Evolutionary conservation across 2,113 vertebrate genomes (phyloP), one percentile per base, ranked within the genome.

Genomic region (Dolichotis patagonum): DNA sequence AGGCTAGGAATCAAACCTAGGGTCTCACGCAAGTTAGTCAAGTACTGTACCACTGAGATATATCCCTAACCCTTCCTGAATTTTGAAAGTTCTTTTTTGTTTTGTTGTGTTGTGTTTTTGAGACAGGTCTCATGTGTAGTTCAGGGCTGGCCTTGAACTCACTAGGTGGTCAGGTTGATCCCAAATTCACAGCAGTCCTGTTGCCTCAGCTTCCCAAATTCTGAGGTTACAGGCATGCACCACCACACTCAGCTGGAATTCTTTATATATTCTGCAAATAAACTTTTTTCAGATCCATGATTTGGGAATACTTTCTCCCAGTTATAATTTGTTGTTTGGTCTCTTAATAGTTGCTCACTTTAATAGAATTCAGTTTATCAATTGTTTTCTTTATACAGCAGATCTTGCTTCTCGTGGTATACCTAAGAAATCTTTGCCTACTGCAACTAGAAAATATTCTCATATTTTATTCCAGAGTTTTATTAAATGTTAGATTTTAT

Each of bases 261-360:
- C 9, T 92, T 67, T 43, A 35, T 94, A 60, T n/a, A n/a, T 69
- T 41, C 84, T 86, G 11, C 7, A 52, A 78, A 13, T 46, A 86
- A 24, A 7, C 11, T 43, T 28, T 46, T 85, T 78, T 43, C 41
- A 84, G 24, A 62, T 75, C 26, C 60, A 1, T 81, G 28, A 56
- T 49, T 94, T 95, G 24, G 54, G 85, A 93, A 67, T 85, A 81
- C 28, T 71, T 95, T 94, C 26, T 87, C 3, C 32, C 43, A 80
- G 30, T 63, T 88, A 8, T 73, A 16, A 49, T 78, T 63, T 86
- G 8, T 93, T 32, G 62, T 93, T 77, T 30, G 67, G 63, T 71
- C 30, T 46, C 54, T 87, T 54, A 85, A 67, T 16, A 75, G 22
- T 77, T 91, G 85, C 92, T 96, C 26, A 73, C 78, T 94, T 94